Conservation (phyloP, 1,140 invertebrate genomes). For the Drosophila virilis region DNA sequence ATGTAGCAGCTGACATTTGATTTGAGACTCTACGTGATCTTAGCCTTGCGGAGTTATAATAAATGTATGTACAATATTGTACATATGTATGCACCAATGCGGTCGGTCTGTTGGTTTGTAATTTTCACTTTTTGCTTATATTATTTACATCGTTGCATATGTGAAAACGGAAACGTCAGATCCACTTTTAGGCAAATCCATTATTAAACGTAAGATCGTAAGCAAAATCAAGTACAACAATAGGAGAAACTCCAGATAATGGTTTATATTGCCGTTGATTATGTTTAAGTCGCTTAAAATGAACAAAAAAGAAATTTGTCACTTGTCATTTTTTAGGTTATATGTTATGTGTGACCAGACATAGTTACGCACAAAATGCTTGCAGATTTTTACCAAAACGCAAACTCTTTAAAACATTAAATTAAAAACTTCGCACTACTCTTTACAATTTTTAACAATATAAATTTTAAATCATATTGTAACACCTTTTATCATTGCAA, state of each 20-base stretch:
- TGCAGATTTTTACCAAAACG: constrained; percentile 19
- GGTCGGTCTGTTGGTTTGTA: constrained; percentile 28
- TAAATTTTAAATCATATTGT: neutral
- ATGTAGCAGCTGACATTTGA: constrained; percentile 41
- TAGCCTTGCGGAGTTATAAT: constrained; percentile 20
- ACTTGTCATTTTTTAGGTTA: constrained; percentile 81
- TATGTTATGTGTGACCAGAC: constrained; percentile 63
- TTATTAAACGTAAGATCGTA: constrained; percentile 27
- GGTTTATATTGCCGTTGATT: constrained; percentile 31
- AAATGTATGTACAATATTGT: constrained; percentile 18
- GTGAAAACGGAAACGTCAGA: constrained; percentile 31
- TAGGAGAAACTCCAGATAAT: constrained; percentile 26
- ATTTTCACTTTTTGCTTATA: constrained; percentile 58
- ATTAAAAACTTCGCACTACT: neutral
- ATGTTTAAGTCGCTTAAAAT: constrained; percentile 58
- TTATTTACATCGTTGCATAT: constrained; percentile 67
- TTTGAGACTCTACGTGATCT: constrained; percentile 14
- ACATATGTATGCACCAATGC: constrained; percentile 36
- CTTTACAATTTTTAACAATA: neutral
- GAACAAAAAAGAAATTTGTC: constrained; percentile 76
- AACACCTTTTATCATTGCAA: neutral
- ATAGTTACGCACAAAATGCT: constrained; percentile 26
- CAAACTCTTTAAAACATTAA: neutral
- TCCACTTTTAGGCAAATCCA: constrained; percentile 21
- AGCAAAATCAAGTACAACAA: neutral